Evolutionary conservation across 1,140 invertebrate genomes (phyloP), one percentile per base, ranked within the genome.

Genomic region (Aculops lycopersici): DNA sequence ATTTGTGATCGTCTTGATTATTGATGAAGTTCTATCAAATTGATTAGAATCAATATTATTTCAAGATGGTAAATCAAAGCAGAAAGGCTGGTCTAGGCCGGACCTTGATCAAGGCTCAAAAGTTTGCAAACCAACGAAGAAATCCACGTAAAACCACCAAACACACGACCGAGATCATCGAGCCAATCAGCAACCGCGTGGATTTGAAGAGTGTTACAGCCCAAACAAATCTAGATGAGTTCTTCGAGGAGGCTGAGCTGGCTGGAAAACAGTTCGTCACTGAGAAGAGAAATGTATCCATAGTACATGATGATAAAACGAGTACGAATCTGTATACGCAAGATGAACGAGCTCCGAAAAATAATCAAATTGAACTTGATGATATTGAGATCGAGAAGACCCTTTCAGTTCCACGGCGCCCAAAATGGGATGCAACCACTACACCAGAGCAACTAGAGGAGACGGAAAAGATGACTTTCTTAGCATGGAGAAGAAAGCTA

Each of bases 191-290:
- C 50, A 75, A 86, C 39, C 63, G 74, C 31, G 57, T 86, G 0
- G 84, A 88, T 59, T 59, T 90, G 2, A 71, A 79, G 52, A 94
- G 84, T 0, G 74, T 94, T 0, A 97, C 86, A 1, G 84, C 94
- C 52, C 78, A 95, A 54, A 80, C 70, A 39, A 80, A 78, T 16
- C 70, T 95, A 43, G 76, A 92, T 61, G 88, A 95, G 49, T 95
- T 97, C 55, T 58, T 97, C 1, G 71, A 74, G 0, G 94, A 76
- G 1, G 86, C 86, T 4, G 71, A 88, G 56, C 57, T 97, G 36
- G 83, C 86, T 2, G 76, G 78, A 18, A 79, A 72, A 4, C 80
- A 94, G 53, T 97, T 92, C 56, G 58, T 53, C 21, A 59, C 62
- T 50, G 61, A 64, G 64, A 51, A 53, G 41, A 37, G 12, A 49